Base-by-base conservation (phyloP, 2,888 invertebrate genomes). In the Opisthograptis luteolata region DNA sequence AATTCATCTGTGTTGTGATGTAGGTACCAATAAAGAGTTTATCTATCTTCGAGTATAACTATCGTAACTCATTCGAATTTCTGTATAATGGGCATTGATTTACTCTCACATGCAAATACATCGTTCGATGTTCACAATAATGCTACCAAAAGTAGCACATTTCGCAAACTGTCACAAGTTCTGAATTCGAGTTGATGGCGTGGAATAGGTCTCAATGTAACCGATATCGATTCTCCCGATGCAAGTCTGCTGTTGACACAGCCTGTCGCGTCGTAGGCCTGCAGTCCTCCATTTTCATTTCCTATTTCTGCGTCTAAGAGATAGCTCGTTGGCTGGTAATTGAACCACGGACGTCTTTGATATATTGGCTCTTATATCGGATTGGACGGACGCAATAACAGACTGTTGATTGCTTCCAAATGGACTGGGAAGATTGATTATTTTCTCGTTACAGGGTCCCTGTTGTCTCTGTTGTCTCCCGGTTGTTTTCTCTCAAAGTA, bases 391-490 rank as follows among this genome's bases (percentile, higher is more conserved):
- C 86, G 84, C 83, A 89, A 89, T 88, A 89, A 86, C 84, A 84
- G 81, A 86, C 81, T 82, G 82, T 85, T 91, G 91, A 91, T 91
- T 91, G 91, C 87, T 87, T 88, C 84, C 79, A 82, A 87, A 87
- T 87, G 81, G 85, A 87, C 84, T 81, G 65, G 76, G 78, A 78
- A 87, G 87, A 90, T 90, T 89, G 89, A 89, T 90, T 89, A 87
- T 89, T 89, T 88, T 86, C 87, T 87, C 81, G 80, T 84, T 87
- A 87, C 74, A 69, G 54, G 50, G 56, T 62, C 68, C 56, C 62
- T 39, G 45, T 56, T 75, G 76, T 76, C 72, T 66, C 51, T n/a
- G n/a, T n/a, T n/a, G n/a, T n/a, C n/a, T n/a, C n/a, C n/a, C 66
- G 60, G 71, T 79, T 84, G 80, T 85, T 79, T 81, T 73, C 71